These are phyloP conservation scores for Hyla sarda DNA, from an alignment of 2,113 vertebrate genomes.

Conservation along the genomic window DNA sequence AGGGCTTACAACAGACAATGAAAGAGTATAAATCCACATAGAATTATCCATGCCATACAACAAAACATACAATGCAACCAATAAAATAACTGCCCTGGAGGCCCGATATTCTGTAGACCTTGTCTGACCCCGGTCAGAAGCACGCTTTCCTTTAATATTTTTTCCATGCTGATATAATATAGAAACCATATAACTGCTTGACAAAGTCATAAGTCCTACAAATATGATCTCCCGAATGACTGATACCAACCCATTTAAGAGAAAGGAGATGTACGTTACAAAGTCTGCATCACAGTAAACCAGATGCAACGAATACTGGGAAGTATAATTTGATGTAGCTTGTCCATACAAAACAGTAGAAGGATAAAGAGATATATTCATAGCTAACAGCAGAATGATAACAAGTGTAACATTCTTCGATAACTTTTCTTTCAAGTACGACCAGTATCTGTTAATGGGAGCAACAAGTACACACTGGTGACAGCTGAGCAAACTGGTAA, in stretches of 20 bases:
- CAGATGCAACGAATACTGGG: slow-evolving; percentile 39
- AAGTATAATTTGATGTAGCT: slow-evolving; percentile 20
- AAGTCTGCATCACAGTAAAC: slow-evolving; percentile 51
- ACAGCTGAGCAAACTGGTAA: slow-evolving; percentile 50
- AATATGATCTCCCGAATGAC: slow-evolving; percentile 43
- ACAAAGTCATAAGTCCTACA: slow-evolving; percentile 43
- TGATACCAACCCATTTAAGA: slow-evolving; percentile 47
- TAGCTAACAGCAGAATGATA: slow-evolving; percentile 6
- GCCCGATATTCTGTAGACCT: slow-evolving; percentile 35
- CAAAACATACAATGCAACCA: slow-evolving; percentile 48
- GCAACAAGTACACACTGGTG: slow-evolving; percentile 52
- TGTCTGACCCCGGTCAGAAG: slow-evolving; percentile 27
- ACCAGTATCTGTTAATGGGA: slow-evolving; percentile 19
- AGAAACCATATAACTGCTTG: slow-evolving; percentile 55
- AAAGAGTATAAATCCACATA: slow-evolving; percentile 54
- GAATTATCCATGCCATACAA: slow-evolving; percentile 55
- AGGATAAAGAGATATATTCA: slow-evolving; percentile 32
- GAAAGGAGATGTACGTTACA: slow-evolving; percentile 18
- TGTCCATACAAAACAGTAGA: slow-evolving; percentile 36
- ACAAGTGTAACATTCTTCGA: slow-evolving; percentile 28
- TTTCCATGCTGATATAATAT: slow-evolving; percentile 49
- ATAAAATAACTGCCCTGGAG: slow-evolving; percentile 50
- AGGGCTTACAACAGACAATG: slow-evolving; percentile 17
- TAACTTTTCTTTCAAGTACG: slow-evolving; percentile 32
- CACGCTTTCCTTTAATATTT: slow-evolving; percentile 29